Conservation (phyloP, 53 echinoderm and acorn worm species). For the Stichopus horrens region DNA sequence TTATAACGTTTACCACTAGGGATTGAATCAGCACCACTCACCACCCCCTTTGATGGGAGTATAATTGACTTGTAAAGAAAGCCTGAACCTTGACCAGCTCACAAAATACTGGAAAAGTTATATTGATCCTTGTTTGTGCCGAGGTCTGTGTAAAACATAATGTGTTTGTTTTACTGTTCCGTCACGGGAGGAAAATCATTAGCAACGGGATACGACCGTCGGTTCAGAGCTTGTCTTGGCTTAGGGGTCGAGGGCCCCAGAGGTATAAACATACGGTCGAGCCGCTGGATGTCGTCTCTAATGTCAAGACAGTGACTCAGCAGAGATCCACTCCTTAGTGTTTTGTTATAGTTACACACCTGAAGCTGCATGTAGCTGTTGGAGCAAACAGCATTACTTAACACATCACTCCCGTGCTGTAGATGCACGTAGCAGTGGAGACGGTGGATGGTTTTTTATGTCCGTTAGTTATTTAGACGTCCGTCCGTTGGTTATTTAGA, state of each 20-base stretch:
- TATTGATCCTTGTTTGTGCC: slow-evolving; percentile 43
- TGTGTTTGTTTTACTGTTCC: slow-evolving; percentile 48
- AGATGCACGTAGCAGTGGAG: too few relatives aligned
- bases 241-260: slow-evolving; percentile 20
- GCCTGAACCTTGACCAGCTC: not conserved
- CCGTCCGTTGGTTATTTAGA: too few relatives aligned
- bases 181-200: slow-evolving; percentile 47
- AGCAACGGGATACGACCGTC: slow-evolving; percentile 35
- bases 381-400: too few relatives aligned
- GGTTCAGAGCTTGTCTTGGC: slow-evolving; percentile 28
- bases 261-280: slow-evolving; percentile 23
- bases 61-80: slow-evolving; percentile 41
- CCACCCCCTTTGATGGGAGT: slow-evolving; percentile 12
- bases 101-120: slow-evolving; percentile 37
- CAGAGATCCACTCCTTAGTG: not conserved
- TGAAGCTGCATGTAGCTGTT: not conserved
- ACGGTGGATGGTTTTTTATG: too few relatives aligned
- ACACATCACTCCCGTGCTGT: too few relatives aligned
- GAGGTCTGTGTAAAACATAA: slow-evolving; percentile 49
- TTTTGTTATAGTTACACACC: not conserved
- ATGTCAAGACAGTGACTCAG: slow-evolving; percentile 36
- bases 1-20: not conserved
- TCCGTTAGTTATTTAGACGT: too few relatives aligned
- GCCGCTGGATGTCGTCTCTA: slow-evolving; percentile 2
- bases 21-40: not conserved